These are phyloP conservation scores for Corythornis madagascariensis DNA, from an alignment of 2,113 vertebrate genomes.

Conservation along the genomic window DNA sequence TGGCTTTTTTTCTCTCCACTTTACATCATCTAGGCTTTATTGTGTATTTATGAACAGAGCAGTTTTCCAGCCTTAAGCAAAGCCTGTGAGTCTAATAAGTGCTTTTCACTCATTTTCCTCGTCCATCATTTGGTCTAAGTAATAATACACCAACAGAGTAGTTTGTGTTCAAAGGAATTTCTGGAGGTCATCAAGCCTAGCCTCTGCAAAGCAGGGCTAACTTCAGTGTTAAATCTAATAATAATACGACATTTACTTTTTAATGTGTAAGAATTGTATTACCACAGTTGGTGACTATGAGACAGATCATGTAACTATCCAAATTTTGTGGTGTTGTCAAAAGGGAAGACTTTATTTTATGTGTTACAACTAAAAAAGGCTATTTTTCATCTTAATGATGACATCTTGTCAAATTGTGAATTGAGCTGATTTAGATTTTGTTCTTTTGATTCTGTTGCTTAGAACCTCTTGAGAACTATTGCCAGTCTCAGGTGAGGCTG, in stretches of 20 bases:
- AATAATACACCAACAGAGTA: not conserved
- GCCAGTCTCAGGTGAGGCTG: not conserved
- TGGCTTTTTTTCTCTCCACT: fast-evolving
- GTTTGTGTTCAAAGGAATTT: not conserved
- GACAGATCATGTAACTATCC: not conserved
- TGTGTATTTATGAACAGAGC: not conserved
- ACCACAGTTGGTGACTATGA: not conserved
- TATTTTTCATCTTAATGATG: not conserved
- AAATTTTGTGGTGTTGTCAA: not conserved
- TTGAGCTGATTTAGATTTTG: not conserved
- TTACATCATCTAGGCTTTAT: not conserved
- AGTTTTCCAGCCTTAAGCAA: not conserved
- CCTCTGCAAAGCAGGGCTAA: not conserved
- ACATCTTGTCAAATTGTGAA: not conserved
- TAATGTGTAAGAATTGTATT: not conserved
- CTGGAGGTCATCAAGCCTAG: not conserved
- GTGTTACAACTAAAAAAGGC: not conserved
- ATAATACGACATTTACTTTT: not conserved
- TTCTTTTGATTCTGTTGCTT: not conserved
- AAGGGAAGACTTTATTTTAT: not conserved
- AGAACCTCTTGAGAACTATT: not conserved
- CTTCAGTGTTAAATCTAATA: not conserved
- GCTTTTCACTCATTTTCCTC: not conserved
- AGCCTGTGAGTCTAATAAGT: not conserved
- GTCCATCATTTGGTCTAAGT: not conserved